Conservation (phyloP, 1,140 invertebrate genomes). For the Polyergus mexicanus region DNA sequence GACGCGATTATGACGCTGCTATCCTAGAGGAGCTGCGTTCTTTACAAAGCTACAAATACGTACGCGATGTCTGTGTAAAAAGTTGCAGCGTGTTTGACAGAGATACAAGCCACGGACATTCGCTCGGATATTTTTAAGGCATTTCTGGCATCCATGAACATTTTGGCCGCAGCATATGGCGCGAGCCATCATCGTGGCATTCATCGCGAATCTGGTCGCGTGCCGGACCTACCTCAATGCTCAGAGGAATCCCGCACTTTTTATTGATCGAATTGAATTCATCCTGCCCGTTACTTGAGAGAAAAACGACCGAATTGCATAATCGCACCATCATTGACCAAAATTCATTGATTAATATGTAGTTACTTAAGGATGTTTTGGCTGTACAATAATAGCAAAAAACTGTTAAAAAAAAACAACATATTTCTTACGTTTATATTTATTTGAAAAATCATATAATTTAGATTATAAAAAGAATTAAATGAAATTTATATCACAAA, state of each 20-base stretch:
- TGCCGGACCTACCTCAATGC: constrained; percentile 46
- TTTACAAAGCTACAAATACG: not conserved
- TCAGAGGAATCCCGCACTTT: constrained; percentile 21
- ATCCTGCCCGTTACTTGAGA: not conserved
- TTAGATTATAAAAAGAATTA: too few species aligned
- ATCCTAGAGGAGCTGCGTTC: not conserved
- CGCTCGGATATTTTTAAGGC: constrained; percentile 51
- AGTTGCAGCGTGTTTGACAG: not conserved
- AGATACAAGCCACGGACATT: constrained; percentile 12
- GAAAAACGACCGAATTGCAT: not conserved
- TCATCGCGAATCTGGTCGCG: constrained; percentile 50
- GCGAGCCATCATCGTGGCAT: constrained; percentile 13
- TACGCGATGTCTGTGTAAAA: not conserved
- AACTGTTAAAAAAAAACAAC: too few species aligned
- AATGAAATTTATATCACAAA: too few species aligned
- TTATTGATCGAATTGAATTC: not conserved
- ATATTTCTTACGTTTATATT: too few species aligned
- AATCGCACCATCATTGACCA: not conserved
- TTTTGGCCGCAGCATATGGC: constrained; percentile 62
- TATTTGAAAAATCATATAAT: too few species aligned
- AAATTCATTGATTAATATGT: not conserved
- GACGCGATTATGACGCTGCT: not conserved
- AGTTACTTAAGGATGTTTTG: not conserved
- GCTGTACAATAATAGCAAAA: too few species aligned
- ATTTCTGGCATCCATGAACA: constrained; percentile 44